phyloP scores from a whole-genome alignment of 2,113 vertebrate genomes.

The Dendrocopos noguchii region DNA sequence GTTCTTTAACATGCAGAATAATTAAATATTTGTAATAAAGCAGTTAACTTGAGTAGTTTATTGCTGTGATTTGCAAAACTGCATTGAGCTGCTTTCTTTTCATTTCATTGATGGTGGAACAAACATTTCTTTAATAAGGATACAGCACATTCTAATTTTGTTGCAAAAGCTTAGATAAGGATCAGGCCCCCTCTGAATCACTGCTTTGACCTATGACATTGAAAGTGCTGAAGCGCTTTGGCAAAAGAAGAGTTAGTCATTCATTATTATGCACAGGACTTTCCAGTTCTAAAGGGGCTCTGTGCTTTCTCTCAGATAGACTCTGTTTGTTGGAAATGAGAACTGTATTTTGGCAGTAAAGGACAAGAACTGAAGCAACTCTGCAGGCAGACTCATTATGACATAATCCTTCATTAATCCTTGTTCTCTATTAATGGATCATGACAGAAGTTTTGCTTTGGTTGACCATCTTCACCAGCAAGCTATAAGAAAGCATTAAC shows the following conservation, averaged over 20 bases:
- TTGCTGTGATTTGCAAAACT: constrained; percentile 82
- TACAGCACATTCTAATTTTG: constrained; percentile 80
- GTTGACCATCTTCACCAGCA: constrained; percentile 75
- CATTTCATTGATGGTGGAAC: constrained; percentile 83
- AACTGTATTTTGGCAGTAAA: constrained; percentile 90
- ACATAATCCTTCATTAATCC: constrained; percentile 90
- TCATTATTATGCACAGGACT: constrained; percentile 91
- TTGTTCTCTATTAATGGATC: constrained; percentile 86
- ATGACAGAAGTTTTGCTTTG: constrained; percentile 79
- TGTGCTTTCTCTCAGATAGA: constrained; percentile 87
- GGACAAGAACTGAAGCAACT: constrained; percentile 78
- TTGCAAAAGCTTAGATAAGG: constrained; percentile 90
- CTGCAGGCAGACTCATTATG: constrained; percentile 84
- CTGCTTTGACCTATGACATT: constrained; percentile 89
- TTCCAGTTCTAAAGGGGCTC: constrained; percentile 81
- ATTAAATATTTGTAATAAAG: constrained; percentile 82
- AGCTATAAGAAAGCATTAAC: constrained; percentile 34
- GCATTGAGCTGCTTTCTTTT: constrained; percentile 79
- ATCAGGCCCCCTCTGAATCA: constrained; percentile 86
- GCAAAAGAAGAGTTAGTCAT: constrained; percentile 84
- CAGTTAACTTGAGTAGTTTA: constrained; percentile 77
- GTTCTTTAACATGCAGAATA: constrained; percentile 71
- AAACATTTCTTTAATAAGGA: constrained; percentile 96
- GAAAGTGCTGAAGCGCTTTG: constrained; percentile 82
- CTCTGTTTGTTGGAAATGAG: constrained; percentile 93